Percentiles rank a stretch among this genome's conserved stretches.
Conservation (phyloP, 2,888 invertebrate species). For the Drosophila limbata region DNA sequence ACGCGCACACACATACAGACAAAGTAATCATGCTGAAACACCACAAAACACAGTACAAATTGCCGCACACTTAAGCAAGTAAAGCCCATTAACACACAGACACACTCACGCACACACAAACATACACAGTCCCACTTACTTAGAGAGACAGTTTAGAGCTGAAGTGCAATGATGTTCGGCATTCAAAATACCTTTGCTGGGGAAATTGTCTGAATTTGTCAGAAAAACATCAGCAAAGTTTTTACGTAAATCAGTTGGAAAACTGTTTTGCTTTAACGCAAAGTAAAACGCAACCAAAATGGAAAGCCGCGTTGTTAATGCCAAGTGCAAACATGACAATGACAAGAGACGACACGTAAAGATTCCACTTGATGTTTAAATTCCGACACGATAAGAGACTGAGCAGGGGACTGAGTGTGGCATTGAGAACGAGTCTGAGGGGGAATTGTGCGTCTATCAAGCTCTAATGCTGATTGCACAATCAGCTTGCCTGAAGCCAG, state of each 20-base stretch:
- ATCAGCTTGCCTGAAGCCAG: constrained; percentile 49
- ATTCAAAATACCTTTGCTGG: constrained; percentile 20
- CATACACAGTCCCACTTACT: background rate
- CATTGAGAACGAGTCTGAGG: constrained; percentile 1
- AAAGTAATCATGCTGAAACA: constrained; percentile 69
- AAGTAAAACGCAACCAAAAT: constrained; percentile 28
- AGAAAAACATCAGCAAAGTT: constrained; percentile 33
- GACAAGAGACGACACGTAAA: constrained; percentile 70
- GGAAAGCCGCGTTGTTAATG: constrained; percentile 54
- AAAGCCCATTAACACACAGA: constrained; percentile 34
- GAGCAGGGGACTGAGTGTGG: background rate
- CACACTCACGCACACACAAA: background rate
- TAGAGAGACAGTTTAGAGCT: constrained; percentile 31
- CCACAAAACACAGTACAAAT: constrained; percentile 65
- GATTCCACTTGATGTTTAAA: constrained; percentile 70
- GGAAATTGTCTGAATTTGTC: constrained; percentile 26
- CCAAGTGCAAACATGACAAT: constrained; percentile 73
- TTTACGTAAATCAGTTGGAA: constrained; percentile 40
- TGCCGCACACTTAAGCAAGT: constrained; percentile 44
- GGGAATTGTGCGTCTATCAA: constrained; percentile 40
- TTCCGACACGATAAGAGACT: constrained; percentile 29
- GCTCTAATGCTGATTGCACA: constrained; percentile 70
- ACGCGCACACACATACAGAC: constrained; percentile 24
- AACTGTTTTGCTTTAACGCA: constrained; percentile 40
- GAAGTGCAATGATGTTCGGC: constrained; percentile 52